Conservation (phyloP, 2,113 vertebrate species). For the Podilymbus podiceps region DNA sequence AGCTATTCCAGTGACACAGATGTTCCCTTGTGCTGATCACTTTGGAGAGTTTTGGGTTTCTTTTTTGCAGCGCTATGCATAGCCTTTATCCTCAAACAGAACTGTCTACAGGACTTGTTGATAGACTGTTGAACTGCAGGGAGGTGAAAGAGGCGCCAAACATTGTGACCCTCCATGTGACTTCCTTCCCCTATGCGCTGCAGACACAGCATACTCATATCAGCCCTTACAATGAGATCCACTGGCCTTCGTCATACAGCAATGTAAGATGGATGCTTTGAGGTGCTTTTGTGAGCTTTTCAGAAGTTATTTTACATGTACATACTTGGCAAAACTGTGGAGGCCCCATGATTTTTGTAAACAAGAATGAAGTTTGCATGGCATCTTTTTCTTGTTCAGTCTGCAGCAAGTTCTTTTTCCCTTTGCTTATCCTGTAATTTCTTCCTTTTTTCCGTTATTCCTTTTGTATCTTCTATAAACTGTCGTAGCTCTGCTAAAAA, state of each 20-base stretch:
- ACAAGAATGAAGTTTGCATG: not conserved
- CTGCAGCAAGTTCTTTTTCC: not conserved
- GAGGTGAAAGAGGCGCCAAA: constrained; percentile 91
- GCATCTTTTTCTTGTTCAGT: not conserved
- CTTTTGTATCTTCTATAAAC: not conserved
- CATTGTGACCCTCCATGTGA: constrained; percentile 93
- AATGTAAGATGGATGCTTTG: constrained; percentile 79
- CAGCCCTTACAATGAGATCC: constrained; percentile 96
- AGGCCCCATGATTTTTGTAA: not conserved
- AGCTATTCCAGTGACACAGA: not conserved
- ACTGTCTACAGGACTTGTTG: constrained; percentile 82
- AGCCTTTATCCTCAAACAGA: constrained; percentile 78
- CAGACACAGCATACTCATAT: constrained; percentile 94
- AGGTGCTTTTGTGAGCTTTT: not conserved
- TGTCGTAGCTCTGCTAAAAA: not conserved
- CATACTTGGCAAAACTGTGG: not conserved
- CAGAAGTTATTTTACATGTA: not conserved
- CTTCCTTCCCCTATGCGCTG: constrained; percentile 92
- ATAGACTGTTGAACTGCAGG: constrained; percentile 90
- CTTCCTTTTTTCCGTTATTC: not conserved
- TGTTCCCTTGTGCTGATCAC: not conserved
- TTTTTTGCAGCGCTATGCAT: constrained; percentile 69
- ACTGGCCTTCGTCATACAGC: constrained; percentile 89
- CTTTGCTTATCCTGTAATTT: not conserved
- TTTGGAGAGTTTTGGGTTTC: constrained; percentile 33